These are phyloP conservation scores for Paralvinella palmiformis DNA, from an alignment of 1,140 invertebrate species.

Conservation along the genomic window DNA sequence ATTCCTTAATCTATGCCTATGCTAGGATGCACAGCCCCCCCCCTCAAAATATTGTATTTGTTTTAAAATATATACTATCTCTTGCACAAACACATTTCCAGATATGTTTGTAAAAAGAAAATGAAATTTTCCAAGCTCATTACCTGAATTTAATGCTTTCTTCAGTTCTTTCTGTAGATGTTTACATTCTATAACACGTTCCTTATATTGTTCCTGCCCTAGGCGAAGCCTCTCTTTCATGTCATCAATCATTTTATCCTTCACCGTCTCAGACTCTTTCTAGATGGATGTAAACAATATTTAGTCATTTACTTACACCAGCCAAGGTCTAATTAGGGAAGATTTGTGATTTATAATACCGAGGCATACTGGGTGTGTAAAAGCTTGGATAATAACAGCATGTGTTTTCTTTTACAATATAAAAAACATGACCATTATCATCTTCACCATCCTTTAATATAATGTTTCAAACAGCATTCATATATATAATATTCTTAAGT, in stretches of 20 bases:
- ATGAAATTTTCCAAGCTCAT: not conserved
- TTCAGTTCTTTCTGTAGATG: conserved; percentile 12
- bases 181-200: conserved; percentile 16
- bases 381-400: not conserved
- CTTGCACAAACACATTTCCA: not conserved
- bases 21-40: not conserved
- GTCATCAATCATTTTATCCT: conserved; percentile 13
- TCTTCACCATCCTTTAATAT: too few relatives aligned
- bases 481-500: too few relatives aligned
- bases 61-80: not conserved
- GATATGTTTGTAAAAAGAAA: not conserved
- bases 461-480: too few relatives aligned
- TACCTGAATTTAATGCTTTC: not conserved
- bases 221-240: conserved; percentile 20
- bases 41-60: not conserved
- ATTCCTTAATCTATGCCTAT: not conserved
- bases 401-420: not conserved
- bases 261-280: conserved; percentile 1
- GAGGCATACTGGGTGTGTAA: not conserved
- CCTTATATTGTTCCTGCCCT: conserved; percentile 21
- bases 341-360: not conserved
- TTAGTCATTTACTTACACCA: not conserved
- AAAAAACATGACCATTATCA: too few relatives aligned
- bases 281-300: not conserved
- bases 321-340: not conserved